Evolutionary conservation across 1,140 invertebrate genomes (phyloP).

Genomic region (Caenorhabditis brenneri): DNA sequence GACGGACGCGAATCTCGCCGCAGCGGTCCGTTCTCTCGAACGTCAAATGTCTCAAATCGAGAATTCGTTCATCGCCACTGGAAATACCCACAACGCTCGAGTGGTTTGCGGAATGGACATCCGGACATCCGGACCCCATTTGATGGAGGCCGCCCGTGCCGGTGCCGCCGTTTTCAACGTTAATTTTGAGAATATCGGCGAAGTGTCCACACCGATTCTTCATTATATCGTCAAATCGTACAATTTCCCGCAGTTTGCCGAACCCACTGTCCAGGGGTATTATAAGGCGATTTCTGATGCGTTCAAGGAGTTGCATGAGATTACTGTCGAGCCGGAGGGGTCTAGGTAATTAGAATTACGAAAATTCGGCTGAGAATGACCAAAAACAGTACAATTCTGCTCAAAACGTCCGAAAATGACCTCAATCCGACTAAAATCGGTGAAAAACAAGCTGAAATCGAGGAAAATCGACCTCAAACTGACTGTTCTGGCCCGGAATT

Average conservation of each 20-base stretch:
- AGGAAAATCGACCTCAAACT: too few species aligned
- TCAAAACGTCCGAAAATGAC: too few species aligned
- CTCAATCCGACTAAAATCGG: too few species aligned
- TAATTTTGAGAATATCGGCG: slow-evolving; percentile 65
- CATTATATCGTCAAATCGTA: slow-evolving; percentile 84
- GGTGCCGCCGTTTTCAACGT: slow-evolving; percentile 42
- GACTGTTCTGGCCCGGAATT: too few species aligned
- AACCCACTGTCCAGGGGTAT: slow-evolving; percentile 80
- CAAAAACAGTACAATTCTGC: too few species aligned
- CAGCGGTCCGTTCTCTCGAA: slow-evolving; percentile 47
- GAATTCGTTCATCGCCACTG: neutral
- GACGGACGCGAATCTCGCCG: slow-evolving; percentile 72
- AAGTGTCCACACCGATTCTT: slow-evolving; percentile 88
- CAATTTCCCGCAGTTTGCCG: slow-evolving; percentile 74
- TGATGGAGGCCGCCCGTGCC: slow-evolving; percentile 42
- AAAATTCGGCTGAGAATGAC: too few species aligned
- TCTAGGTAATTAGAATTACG: neutral
- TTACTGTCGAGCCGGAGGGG: slow-evolving; percentile 29
- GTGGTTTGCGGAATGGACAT: slow-evolving; percentile 55
- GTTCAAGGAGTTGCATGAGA: slow-evolving; percentile 74
- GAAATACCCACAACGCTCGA: neutral
- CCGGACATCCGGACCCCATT: slow-evolving; percentile 38
- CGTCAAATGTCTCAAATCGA: slow-evolving; percentile 9
- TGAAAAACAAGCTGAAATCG: too few species aligned
- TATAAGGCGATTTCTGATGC: slow-evolving; percentile 82